Evolutionary conservation across 2,113 vertebrate genomes (phyloP).

Genomic region (Callorhinus ursinus): DNA sequence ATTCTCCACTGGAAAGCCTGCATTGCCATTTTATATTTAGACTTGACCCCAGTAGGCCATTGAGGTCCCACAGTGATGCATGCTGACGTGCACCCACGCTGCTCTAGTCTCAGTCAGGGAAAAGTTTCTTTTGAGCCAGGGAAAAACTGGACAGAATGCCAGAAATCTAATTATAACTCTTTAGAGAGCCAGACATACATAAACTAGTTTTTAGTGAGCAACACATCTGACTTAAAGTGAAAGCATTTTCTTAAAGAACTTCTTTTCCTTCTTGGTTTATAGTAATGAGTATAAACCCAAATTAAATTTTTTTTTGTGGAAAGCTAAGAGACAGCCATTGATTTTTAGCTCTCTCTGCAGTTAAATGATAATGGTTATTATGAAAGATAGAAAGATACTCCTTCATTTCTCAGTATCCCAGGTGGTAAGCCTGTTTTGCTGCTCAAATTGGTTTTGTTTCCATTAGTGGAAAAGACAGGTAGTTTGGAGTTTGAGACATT

Average conservation of each 20-base stretch:
- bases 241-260: constrained; percentile 55
- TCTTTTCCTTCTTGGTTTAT: constrained; percentile 31
- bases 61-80: not conserved
- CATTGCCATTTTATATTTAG: constrained; percentile 39
- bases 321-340: not conserved
- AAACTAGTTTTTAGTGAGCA: constrained; percentile 15
- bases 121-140: constrained; percentile 43
- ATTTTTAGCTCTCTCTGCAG: not conserved
- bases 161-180: constrained; percentile 72
- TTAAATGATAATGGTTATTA: not conserved
- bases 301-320: not conserved
- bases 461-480: not conserved
- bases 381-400: not conserved
- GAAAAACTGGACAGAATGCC: constrained; percentile 55
- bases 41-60: not conserved
- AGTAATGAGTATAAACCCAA: not conserved
- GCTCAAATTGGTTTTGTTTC: not conserved
- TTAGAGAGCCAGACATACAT: not conserved
- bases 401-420: not conserved
- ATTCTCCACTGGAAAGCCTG: not conserved
- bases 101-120: not conserved
- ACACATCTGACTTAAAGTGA: constrained; percentile 19
- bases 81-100: not conserved
- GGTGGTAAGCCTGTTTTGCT: not conserved
- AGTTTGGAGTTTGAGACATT: not conserved